Conservation (phyloP, 2,113 vertebrate genomes). For the Ivindomyrus marchei region DNA sequence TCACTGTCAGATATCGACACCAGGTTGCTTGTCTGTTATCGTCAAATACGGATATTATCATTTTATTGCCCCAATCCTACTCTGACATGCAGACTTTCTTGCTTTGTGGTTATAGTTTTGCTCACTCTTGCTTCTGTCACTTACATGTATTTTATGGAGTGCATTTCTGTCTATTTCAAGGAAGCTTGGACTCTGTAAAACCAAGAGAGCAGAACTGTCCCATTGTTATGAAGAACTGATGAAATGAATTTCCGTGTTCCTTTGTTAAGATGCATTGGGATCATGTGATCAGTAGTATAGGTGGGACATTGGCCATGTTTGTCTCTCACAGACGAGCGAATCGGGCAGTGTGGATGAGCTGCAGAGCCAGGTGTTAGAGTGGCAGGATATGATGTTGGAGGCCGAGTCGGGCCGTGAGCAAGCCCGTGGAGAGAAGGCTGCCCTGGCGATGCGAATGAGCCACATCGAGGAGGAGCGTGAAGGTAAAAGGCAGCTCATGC, state of each 20-base stretch:
- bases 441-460: slow-evolving; percentile 68
- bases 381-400: slow-evolving; percentile 74
- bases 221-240: background rate
- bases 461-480: slow-evolving; percentile 88
- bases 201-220: background rate
- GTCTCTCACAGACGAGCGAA: slow-evolving; percentile 68
- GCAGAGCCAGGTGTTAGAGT: slow-evolving; percentile 77
- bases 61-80: background rate
- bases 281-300: background rate
- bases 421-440: slow-evolving; percentile 68
- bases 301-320: background rate
- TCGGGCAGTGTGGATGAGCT: slow-evolving; percentile 75
- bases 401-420: slow-evolving; percentile 59
- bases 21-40: background rate
- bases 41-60: background rate
- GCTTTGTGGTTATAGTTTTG: background rate
- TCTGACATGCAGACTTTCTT: background rate
- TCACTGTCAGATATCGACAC: background rate
- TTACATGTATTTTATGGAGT: background rate
- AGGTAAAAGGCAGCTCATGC: slow-evolving; percentile 61
- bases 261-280: background rate
- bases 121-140: background rate
- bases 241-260: background rate
- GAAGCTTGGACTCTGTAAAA: background rate
- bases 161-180: background rate